Base-by-base conservation (phyloP, 2,113 vertebrate species). In the Chlorodrepanis virens region DNA sequence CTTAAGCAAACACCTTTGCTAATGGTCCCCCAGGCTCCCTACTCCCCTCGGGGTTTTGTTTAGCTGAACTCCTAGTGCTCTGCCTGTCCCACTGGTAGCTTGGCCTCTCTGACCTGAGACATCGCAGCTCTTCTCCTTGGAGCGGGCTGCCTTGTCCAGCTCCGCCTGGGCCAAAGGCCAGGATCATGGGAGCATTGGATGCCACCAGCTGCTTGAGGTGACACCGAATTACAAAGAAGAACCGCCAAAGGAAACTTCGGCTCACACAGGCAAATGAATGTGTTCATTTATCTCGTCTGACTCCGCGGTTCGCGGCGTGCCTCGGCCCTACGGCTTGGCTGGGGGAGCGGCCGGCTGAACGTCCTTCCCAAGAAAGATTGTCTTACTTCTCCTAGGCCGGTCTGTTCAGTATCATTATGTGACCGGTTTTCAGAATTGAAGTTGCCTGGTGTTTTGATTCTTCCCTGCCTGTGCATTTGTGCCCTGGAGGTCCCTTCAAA, bases 191-290 rank as follows among this genome's bases (percentile, higher is more conserved):
- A 98, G 98, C 97, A 96, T 89, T 97, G 98, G 98, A 97, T 98
- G 98, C 98, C 98, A 99, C 98, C 99, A 99, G 99, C 99, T 99
- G 99, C 99, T 99, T 96, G 98, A 97, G 97, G 98, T 99, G 98
- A 99, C 98, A 98, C 96, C 83, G 67, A 89, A 79, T 92, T 95
- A 99, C 98, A 99, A 99, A 98, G 96, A 98, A 94, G 96, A 94
- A 96, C 97, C 97, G 96, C 97, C 97, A 98, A 98, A 97, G 88
- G 98, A 98, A 97, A 97, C 95, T 98, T 95, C 80, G 87, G 96
- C 97, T 98, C 98, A 93, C 86, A 67, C 49, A 7, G 89, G 96
- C 96, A 96, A 90, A 98, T 96, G 97, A 98, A 97, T 98, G 98
- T 98, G 98, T 98, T 98, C 97, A 98, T 98, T 98, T 98, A 98